phyloP scores from a whole-genome alignment of 2,888 invertebrate genomes.

The Vanessa cardui region DNA sequence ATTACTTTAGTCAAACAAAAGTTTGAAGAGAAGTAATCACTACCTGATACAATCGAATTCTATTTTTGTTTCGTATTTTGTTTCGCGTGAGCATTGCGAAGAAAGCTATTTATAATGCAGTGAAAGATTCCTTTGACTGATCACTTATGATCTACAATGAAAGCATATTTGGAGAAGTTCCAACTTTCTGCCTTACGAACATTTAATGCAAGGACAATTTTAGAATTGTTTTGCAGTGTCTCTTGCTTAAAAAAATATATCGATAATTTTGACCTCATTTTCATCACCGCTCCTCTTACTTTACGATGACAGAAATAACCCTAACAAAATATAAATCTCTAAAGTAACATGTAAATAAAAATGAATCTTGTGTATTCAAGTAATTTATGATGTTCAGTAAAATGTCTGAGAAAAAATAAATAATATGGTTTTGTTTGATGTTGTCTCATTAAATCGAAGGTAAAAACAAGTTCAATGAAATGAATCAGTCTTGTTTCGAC shows the following conservation, averaged over 20 bases:
- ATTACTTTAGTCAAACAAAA: slow-evolving; percentile 34
- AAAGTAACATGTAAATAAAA: not conserved
- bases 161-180: slow-evolving; percentile 33
- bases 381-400: not conserved
- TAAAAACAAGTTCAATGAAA: slow-evolving; percentile 14
- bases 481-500: slow-evolving; percentile 5
- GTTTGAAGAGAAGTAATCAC: slow-evolving; percentile 21
- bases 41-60: slow-evolving; percentile 24
- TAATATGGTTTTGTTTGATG: slow-evolving; percentile 16
- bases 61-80: slow-evolving; percentile 30
- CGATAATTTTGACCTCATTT: not conserved
- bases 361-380: not conserved
- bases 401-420: not conserved
- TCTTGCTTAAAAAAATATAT: not conserved
- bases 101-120: slow-evolving; percentile 28
- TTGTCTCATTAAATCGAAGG: slow-evolving; percentile 11
- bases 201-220: slow-evolving; percentile 1
- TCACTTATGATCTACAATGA: slow-evolving; percentile 26
- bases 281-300: no score
- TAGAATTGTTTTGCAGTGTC: not conserved
- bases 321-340: not conserved
- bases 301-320: no score
- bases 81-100: slow-evolving; percentile 26
- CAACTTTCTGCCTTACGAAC: slow-evolving; percentile 26
- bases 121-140: slow-evolving; percentile 30